A percentile compares a stretch with the other conserved stretches of the same genome.
Evolutionary conservation across 2,113 vertebrate genomes (phyloP).

Genomic region (Tachysurus fulvidraco): DNA sequence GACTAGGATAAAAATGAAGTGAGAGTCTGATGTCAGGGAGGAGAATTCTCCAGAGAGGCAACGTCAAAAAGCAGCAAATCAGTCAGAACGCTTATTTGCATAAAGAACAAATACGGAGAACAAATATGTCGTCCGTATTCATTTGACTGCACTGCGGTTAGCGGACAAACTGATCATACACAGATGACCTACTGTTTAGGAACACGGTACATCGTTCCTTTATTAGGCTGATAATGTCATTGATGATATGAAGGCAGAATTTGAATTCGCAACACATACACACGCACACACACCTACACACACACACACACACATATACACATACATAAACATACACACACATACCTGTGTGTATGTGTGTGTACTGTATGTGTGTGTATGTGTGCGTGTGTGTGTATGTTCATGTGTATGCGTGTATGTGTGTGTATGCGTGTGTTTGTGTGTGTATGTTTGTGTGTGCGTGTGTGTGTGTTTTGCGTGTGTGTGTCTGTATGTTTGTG

Average conservation of each 20-base stretch:
- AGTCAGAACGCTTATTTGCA: slow-evolving; percentile 46
- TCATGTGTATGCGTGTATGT: too few species aligned
- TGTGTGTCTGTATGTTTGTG: too few species aligned
- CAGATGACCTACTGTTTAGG: not conserved
- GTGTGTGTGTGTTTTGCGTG: too few species aligned
- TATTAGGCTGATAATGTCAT: not conserved
- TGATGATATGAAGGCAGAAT: not conserved
- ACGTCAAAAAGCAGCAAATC: slow-evolving; percentile 31
- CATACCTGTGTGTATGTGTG: too few species aligned
- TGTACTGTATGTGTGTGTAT: too few species aligned
- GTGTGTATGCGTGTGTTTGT: too few species aligned
- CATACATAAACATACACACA: too few species aligned
- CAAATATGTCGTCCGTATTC: slow-evolving; percentile 30
- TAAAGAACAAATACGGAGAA: slow-evolving; percentile 41
- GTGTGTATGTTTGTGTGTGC: too few species aligned
- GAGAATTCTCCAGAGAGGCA: slow-evolving; percentile 41
- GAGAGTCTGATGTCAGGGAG: slow-evolving; percentile 23
- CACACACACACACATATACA: too few species aligned
- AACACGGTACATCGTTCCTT: not conserved
- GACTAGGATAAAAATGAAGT: not conserved
- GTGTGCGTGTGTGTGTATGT: too few species aligned
- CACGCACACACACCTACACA: too few species aligned
- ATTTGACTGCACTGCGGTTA: slow-evolving; percentile 1
- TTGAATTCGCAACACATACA: too few species aligned
- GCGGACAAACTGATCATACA: slow-evolving; percentile 14